Percentiles rank a stretch among this genome's conserved stretches.
Evolutionary conservation across 2,888 invertebrate species (phyloP).

Genomic region (Oscheius sp.): DNA sequence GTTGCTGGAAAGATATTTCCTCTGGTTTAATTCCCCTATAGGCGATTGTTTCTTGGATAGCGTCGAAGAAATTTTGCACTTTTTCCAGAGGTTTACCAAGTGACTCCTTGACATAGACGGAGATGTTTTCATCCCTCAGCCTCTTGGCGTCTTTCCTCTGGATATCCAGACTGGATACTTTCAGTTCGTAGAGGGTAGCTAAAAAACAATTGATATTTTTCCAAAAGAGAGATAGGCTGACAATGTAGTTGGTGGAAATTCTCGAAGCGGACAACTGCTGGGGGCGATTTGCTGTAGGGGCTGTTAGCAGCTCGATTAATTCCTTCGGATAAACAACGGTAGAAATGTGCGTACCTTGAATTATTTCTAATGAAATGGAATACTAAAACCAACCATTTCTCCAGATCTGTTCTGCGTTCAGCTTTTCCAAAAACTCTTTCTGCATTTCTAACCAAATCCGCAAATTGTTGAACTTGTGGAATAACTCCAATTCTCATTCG

Average conservation of each 20-base stretch:
- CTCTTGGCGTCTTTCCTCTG: slow-evolving; percentile 90
- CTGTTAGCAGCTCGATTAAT: slow-evolving; percentile 84
- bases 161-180: slow-evolving; percentile 87
- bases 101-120: slow-evolving; percentile 90
- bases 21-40: slow-evolving; percentile 87
- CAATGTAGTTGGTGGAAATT: slow-evolving; percentile 92
- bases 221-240: slow-evolving; percentile 63
- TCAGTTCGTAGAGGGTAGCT: slow-evolving; percentile 83
- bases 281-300: slow-evolving; percentile 87
- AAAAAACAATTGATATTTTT: slow-evolving; percentile 3
- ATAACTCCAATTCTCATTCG: slow-evolving; percentile 66
- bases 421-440: slow-evolving; percentile 89
- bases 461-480: slow-evolving; percentile 62
- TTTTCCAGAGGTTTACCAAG: slow-evolving; percentile 93
- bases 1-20: slow-evolving; percentile 96
- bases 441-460: slow-evolving; percentile 83
- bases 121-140: slow-evolving; percentile 88
- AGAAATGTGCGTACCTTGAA: slow-evolving; percentile 53
- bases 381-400: slow-evolving; percentile 81
- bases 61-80: slow-evolving; percentile 94
- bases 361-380: too few species aligned
- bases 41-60: slow-evolving; percentile 90
- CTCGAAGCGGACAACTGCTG: slow-evolving; percentile 91
- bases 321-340: slow-evolving; percentile 83
- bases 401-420: slow-evolving; percentile 88